Percentiles rank a stretch among this genome's conserved stretches.
These are phyloP conservation scores for Montipora cactus DNA, from an alignment of 64 coral and sea anemone species.

Conservation along the genomic window DNA sequence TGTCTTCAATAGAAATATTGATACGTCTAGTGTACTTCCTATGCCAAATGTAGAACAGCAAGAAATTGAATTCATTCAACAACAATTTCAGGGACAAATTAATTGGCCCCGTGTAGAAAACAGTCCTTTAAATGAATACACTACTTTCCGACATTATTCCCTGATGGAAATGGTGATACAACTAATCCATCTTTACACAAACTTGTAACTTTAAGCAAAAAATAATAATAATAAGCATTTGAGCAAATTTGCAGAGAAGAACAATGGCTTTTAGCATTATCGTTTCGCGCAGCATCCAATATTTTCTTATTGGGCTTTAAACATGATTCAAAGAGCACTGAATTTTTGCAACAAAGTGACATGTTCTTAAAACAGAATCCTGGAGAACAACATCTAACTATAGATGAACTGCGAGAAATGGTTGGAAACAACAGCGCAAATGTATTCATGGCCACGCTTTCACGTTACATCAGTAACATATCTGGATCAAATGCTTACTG, in stretches of 20 bases:
- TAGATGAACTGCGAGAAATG: conserved; percentile 37
- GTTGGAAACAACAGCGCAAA: conserved; percentile 10
- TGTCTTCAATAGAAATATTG: conserved; percentile 25
- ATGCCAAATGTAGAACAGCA: conserved; percentile 43
- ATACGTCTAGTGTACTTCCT: conserved; percentile 74
- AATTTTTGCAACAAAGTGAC: conserved; percentile 33
- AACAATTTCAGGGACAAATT: conserved; percentile 43
- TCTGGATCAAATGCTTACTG: conserved; percentile 48
- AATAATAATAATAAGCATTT: conserved; percentile 49
- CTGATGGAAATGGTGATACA: conserved; percentile 58
- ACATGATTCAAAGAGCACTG: conserved; percentile 52
- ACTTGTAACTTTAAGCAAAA: conserved; percentile 60
- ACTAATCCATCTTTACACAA: conserved; percentile 39
- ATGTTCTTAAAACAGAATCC: conserved; percentile 58
- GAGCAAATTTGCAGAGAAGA: conserved; percentile 56
- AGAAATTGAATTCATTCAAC: conserved; percentile 52
- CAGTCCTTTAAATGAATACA: conserved; percentile 67
- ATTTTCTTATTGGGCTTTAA: conserved; percentile 58
- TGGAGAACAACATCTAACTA: conserved; percentile 35
- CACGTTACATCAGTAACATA: conserved; percentile 37
- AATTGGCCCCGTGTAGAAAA: conserved; percentile 56
- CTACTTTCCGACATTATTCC: conserved; percentile 59
- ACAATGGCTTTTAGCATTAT: conserved; percentile 21
- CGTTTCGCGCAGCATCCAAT: conserved; percentile 40
- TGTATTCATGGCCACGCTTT: conserved; percentile 21